phyloP scores from a whole-genome alignment of 2,113 vertebrate genomes.

The Sapayoa aenigma region DNA sequence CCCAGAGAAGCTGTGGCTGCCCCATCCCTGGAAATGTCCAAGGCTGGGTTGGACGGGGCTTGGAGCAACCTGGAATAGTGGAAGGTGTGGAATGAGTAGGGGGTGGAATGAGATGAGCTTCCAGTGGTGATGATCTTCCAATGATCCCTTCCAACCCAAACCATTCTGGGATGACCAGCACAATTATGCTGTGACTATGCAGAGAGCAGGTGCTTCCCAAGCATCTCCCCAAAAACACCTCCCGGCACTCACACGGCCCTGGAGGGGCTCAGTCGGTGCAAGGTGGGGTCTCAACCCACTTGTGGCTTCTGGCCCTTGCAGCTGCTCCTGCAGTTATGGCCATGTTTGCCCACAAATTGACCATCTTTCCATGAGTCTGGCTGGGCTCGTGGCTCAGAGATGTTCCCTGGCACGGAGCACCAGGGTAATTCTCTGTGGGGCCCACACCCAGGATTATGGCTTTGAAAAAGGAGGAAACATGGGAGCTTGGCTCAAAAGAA shows the following conservation, averaged over 20 bases:
- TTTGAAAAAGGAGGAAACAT: slow-evolving; percentile 20
- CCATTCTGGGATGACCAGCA: background rate
- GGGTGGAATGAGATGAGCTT: rapidly evolving
- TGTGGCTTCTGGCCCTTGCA: background rate
- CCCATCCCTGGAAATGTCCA: background rate
- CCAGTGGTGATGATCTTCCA: too few relatives aligned
- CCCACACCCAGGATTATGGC: slow-evolving; percentile 28
- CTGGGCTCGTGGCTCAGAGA: background rate
- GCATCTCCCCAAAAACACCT: background rate
- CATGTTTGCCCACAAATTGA: rapidly evolving
- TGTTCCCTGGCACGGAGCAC: background rate
- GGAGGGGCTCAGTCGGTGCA: background rate
- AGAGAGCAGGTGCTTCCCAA: background rate
- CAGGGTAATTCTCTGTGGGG: background rate
- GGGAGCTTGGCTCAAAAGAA: slow-evolving; percentile 1
- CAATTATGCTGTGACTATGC: rapidly evolving
- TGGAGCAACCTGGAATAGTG: background rate
- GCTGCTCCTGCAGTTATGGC: background rate
- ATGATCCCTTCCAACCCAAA: background rate
- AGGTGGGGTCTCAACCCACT: rapidly evolving
- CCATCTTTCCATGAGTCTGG: background rate
- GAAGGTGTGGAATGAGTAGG: background rate
- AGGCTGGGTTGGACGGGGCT: too few relatives aligned
- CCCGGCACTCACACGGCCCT: background rate
- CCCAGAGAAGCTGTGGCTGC: background rate